A percentile compares a stretch with the other conserved stretches of the same genome.
Evolutionary conservation across 2,888 invertebrate species (phyloP).

Genomic region (Orchesella flavescens): DNA sequence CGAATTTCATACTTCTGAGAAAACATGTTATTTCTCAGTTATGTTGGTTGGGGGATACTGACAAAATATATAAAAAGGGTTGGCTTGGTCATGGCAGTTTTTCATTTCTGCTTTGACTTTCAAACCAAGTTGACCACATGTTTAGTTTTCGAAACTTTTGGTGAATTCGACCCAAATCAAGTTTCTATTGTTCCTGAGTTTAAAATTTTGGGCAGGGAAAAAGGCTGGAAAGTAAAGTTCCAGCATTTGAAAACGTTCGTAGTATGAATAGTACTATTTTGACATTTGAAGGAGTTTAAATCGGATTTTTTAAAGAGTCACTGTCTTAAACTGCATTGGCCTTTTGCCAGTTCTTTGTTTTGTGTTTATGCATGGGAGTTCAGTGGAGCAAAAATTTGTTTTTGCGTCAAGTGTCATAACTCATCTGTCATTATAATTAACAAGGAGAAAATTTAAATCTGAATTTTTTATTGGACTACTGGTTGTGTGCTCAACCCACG

Average conservation of each 20-base stretch:
- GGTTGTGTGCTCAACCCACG: too few relatives aligned
- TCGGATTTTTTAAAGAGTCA: too few relatives aligned
- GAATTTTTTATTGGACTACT: too few relatives aligned
- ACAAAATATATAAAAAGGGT: slow-evolving; percentile 57
- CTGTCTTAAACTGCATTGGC: not conserved
- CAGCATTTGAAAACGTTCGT: not conserved
- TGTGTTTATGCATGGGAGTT: not conserved
- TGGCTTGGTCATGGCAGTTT: slow-evolving; percentile 51
- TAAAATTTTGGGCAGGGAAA: too few relatives aligned
- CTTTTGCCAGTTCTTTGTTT: not conserved
- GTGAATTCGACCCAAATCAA: not conserved
- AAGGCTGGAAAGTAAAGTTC: not conserved
- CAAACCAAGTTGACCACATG: slow-evolving; percentile 21
- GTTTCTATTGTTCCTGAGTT: too few relatives aligned
- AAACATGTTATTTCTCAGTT: slow-evolving; percentile 36
- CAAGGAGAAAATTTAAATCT: not conserved
- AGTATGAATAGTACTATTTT: too few relatives aligned
- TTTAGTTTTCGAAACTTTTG: not conserved
- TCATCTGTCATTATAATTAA: slow-evolving; percentile 3
- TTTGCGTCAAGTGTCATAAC: not conserved
- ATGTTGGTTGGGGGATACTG: not conserved
- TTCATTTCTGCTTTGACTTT: slow-evolving; percentile 56
- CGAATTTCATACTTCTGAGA: slow-evolving; percentile 53
- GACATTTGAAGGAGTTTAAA: too few relatives aligned
- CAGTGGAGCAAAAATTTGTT: not conserved